Percentiles rank a stretch among this genome's conserved stretches.
Evolutionary conservation across 2,113 vertebrate species (phyloP).

Genomic region (Cisticola juncidis): DNA sequence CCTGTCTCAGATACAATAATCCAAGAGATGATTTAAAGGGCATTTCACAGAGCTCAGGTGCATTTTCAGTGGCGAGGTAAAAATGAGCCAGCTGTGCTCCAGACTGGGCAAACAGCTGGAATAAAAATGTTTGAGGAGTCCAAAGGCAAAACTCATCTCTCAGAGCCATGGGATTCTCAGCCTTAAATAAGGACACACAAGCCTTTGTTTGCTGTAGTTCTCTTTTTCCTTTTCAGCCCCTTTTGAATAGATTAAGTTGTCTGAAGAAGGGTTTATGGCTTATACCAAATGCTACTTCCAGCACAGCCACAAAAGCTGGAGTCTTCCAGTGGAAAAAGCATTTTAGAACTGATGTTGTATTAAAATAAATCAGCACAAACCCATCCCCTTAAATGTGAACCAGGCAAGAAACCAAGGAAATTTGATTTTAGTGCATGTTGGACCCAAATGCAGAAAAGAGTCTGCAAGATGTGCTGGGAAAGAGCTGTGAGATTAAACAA

Average conservation of each 20-base stretch:
- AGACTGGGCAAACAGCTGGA: background rate
- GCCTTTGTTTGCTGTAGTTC: background rate
- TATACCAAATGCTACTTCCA: constrained; percentile 11
- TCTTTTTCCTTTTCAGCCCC: background rate
- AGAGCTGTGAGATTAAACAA: background rate
- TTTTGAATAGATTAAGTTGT: constrained; percentile 7
- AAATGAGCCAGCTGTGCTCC: background rate
- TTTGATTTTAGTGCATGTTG: background rate
- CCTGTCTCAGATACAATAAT: background rate
- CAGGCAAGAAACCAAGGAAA: constrained; percentile 6
- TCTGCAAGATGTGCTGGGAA: background rate
- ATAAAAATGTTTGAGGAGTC: background rate
- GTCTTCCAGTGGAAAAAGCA: background rate
- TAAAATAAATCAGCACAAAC: background rate
- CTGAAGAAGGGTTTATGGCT: background rate
- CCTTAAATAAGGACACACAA: background rate
- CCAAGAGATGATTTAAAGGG: background rate
- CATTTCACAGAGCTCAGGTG: background rate
- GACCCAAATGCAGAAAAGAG: background rate
- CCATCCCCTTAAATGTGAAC: background rate
- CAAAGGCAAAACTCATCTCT: background rate
- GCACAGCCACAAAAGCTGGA: background rate
- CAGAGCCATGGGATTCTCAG: background rate
- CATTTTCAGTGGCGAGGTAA: background rate
- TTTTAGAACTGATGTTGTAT: background rate